Evolutionary conservation across 1,140 invertebrate species (phyloP), one percentile per base, ranked within the genome.

Genomic region (Solenopsis fugax): DNA sequence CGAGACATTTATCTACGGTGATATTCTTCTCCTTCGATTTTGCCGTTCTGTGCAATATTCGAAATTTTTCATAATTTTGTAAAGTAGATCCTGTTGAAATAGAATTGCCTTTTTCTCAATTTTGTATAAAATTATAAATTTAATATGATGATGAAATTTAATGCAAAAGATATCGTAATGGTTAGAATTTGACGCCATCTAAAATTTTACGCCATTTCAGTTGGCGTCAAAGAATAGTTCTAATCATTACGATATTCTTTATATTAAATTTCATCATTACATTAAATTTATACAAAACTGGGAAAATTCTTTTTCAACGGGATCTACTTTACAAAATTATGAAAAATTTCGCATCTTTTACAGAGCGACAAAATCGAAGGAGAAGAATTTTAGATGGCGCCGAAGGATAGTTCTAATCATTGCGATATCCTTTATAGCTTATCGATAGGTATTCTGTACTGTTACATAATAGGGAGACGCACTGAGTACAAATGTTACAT

Each of bases 401-500:
- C 1, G n/a, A n/a, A 24, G 34, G 60, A 50, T 34, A 72, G 24
- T 29, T 82, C 0, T 58, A 37, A 12, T 34, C 18, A n/a, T 45
- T 64, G 3, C 2, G 37, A 7, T 54, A 69, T 69, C 48, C 9
- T 34, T 69, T 54, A 45, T 5, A 69, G 21, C 0, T 58, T n/a
- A 29, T 71, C 65, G 69, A 82, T 73, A 60, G 37, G 9, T 48
- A 73, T 58, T 73, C 37, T 37, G 16, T 29, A 48, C 6, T 10
- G 29, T 65, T 65, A 72, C 18, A 21, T 56, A 29, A 21, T 37
- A 18, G 21, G 12, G 24, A 21, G 21, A 58, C 18, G 45, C 18
- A 34, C 45, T n/a, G 41, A 50, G 34, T 24, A 80, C 52, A 48
- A 54, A 71, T 54, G 56, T 54, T 67, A 58, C 72, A 37, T n/a